These are phyloP conservation scores for Drosophila lacteicornis DNA, from an alignment of 1,140 invertebrate genomes.

Conservation along the genomic window DNA sequence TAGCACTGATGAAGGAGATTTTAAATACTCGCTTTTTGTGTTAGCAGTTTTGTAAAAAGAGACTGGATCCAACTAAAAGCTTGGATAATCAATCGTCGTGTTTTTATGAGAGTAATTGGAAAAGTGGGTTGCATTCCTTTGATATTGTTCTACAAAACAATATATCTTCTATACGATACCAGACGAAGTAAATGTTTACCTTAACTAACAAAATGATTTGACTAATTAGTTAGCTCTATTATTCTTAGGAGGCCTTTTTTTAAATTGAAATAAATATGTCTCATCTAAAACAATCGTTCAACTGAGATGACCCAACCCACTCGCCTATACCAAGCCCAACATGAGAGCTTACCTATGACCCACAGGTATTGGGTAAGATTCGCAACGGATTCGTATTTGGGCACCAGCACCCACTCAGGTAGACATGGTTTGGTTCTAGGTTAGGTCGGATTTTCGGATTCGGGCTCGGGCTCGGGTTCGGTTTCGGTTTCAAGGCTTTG, in stretches of 20 bases:
- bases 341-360: slow-evolving; percentile 35
- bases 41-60: neutral
- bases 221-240: neutral
- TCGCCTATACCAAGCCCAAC: slow-evolving; percentile 3
- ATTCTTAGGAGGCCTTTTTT: neutral
- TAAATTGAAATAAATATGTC: slow-evolving; percentile 2
- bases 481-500: slow-evolving; percentile 13
- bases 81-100: neutral
- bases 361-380: slow-evolving; percentile 45
- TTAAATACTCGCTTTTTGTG: neutral
- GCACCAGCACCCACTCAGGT: slow-evolving; percentile 56
- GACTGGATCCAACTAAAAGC: neutral
- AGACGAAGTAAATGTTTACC: no score
- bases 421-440: slow-evolving; percentile 1
- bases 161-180: no score
- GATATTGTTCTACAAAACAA: no score
- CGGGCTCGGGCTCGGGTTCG: slow-evolving; percentile 4
- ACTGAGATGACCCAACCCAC: neutral
- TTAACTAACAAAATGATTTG: neutral
- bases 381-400: slow-evolving; percentile 52
- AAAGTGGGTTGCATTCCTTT: no score
- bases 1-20: neutral
- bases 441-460: slow-evolving; percentile 2
- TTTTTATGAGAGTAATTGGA: no score
- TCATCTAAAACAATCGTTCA: neutral